Evolutionary conservation across 2,797 vertebrate species (phyloP), one percentile per base, ranked within the genome.

Genomic region (Helarctos malayanus): DNA sequence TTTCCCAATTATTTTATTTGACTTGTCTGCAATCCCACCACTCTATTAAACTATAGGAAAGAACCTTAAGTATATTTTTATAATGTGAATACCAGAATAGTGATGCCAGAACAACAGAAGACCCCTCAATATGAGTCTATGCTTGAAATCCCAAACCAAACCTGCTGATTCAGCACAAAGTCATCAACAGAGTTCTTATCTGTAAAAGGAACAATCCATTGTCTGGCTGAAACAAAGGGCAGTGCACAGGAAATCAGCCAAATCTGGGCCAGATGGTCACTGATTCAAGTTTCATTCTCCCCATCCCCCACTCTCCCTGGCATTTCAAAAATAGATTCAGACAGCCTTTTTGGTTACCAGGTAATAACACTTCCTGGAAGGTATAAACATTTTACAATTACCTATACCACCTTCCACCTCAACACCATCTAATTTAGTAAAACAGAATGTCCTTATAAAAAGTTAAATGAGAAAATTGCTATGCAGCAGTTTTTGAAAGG

Each of bases 191-290:
- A 97, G 98, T 98, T 98, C 99, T 99, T 99, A 99, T 99, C 99
- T 99, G 98, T 98, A 98, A 98, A 99, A 99, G 99, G 99, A 99
- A 99, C 99, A 98, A 98, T 98, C 99, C 99, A 99, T 99, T 99
- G 99, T 99, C 99, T 97, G 97, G 95, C 92, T 97, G 98, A 99
- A 99, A 99, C 99, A 99, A 99, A 99, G 99, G 98, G 98, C 97
- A 98, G 98, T 98, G 99, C 99, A 99, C 99, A 99, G 99, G 99
- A 99, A 99, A 99, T 99, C 99, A 99, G 98, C 98, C 99, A 98
- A 97, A 98, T 98, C 98, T 98, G 89, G 99, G 99, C 99, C 99
- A 99, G 99, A 99, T 99, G 99, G 99, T 98, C 99, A 99, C 99
- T 98, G 98, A 99, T 99, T 99, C 98, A 99, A 99, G 98, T 99